Conservation (phyloP, 2,113 vertebrate genomes). For the Rousettus leschenaultii region DNA sequence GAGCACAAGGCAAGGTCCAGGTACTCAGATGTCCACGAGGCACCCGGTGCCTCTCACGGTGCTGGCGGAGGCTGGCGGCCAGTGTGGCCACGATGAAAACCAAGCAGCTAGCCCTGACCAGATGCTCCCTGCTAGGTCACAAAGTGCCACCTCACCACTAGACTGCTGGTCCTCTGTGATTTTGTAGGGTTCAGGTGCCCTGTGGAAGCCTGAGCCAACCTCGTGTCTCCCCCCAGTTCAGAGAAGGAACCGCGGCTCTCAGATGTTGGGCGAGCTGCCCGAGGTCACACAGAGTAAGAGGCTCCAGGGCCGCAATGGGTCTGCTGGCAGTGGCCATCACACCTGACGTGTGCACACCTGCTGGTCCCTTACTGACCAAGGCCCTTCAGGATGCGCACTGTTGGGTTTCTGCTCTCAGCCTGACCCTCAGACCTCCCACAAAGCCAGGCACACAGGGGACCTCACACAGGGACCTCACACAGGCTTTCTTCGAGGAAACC, state of each 20-base stretch:
- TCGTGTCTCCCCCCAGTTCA: neutral
- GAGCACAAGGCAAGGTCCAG: neutral
- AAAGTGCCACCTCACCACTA: neutral
- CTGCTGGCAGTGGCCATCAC: neutral
- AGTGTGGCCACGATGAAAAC: neutral
- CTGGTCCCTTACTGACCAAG: neutral
- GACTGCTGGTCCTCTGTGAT: too few species aligned
- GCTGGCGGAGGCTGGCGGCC: neutral
- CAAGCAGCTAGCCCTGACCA: neutral
- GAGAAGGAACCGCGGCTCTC: neutral
- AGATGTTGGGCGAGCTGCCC: neutral
- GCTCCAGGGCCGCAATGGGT: neutral
- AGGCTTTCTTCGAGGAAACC: neutral
- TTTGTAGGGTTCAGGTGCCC: neutral
- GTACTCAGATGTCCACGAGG: fast-evolving
- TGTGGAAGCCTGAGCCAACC: fast-evolving
- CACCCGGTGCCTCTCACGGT: neutral
- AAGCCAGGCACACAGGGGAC: neutral
- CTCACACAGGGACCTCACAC: neutral
- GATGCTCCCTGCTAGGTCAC: neutral
- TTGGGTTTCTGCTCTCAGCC: neutral
- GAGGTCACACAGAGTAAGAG: neutral
- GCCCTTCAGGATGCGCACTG: too few species aligned
- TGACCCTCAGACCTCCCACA: neutral
- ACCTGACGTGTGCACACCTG: neutral